Base-by-base conservation (phyloP, 2,888 invertebrate species). In the Drosophila austrosaltans region DNA sequence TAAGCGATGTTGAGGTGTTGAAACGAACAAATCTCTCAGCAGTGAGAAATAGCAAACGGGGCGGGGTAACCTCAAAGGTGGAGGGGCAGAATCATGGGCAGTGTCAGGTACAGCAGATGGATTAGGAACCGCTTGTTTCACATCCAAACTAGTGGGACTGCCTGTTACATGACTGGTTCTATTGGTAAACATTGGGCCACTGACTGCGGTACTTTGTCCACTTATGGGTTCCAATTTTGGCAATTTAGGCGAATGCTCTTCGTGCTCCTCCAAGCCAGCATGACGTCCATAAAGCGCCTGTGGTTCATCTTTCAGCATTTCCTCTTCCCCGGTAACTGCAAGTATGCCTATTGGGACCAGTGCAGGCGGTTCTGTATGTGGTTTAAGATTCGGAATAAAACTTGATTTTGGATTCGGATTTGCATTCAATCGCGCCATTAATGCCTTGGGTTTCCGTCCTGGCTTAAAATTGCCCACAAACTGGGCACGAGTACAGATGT, bases 11-110 rank as follows among this genome's bases (percentile, higher is more conserved):
- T 98, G 97, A 1, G 95, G 94, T 4, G 96, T 95, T 0, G 97
- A 96, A 63, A 96, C 96, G 85, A 98, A 97, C 68, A 98, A 94
- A 86, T 98, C 98, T 4, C 98, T 94, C 32, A 98, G 94, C 53
- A 98, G 92, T 1, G 97, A 97, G 91, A 98, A 95, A 93, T 97
- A 98, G 91, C 96, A 96, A 0, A 96, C 94, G 80, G 74, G 72
- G 3, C 72, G 72, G n/a, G 67, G 66, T 5, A 73, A 66, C 12
- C 67, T 57, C 36, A 73, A 53, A 4, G 97, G 97, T 0, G 96
- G 96, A 42, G 96, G 91, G 60, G 94, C n/a, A 6, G 54, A 10
- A 32, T 22, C 12, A 32, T 22, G 22, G 3, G 36, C 5, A 22
- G 39, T 12, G 12, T 22, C 57, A 48, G 48, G 48, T 48, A 48